phyloP scores from a whole-genome alignment of 2,113 vertebrate genomes.

The Pungitius pungitius region DNA sequence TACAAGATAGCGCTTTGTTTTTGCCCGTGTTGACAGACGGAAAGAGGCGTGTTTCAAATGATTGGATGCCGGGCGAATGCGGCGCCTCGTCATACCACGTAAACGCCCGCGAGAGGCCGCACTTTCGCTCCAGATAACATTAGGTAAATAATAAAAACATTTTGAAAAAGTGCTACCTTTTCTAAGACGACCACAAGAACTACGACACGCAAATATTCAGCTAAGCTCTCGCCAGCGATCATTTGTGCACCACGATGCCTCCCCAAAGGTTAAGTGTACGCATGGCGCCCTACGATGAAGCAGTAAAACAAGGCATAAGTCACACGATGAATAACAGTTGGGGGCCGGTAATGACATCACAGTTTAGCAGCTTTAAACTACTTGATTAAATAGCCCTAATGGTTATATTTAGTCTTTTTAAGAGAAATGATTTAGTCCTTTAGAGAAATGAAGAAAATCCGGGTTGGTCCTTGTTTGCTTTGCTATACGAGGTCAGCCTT shows the following conservation, averaged over 20 bases:
- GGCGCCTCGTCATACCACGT: conserved; percentile 4
- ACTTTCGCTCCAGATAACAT: conserved; percentile 16
- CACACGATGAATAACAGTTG: conserved; percentile 34
- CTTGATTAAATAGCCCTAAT: conserved; percentile 72
- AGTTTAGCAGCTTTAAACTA: conserved; percentile 71
- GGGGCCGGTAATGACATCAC: conserved; percentile 43
- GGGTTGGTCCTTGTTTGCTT: conserved; percentile 36
- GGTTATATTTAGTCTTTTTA: conserved; percentile 51
- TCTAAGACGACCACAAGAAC: conserved; percentile 45
- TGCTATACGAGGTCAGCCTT: conserved; percentile 33
- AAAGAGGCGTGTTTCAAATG: background rate
- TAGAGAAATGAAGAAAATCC: conserved; percentile 26
- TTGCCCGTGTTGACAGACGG: background rate
- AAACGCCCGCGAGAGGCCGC: background rate
- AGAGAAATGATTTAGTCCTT: no score
- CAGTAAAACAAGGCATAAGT: conserved; percentile 52
- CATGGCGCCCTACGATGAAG: conserved; percentile 19
- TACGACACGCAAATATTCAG: conserved; percentile 45
- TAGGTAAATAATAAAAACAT: conserved; percentile 42
- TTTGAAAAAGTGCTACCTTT: conserved; percentile 48
- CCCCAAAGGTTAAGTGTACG: conserved; percentile 26
- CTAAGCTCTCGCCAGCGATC: conserved; percentile 39
- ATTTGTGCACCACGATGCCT: conserved; percentile 17
- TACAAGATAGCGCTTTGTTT: background rate
- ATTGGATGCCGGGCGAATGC: conserved; percentile 11